These are phyloP conservation scores for Dendronephthya gigantea DNA, from an alignment of 64 coral and sea anemone genomes.

Conservation along the genomic window DNA sequence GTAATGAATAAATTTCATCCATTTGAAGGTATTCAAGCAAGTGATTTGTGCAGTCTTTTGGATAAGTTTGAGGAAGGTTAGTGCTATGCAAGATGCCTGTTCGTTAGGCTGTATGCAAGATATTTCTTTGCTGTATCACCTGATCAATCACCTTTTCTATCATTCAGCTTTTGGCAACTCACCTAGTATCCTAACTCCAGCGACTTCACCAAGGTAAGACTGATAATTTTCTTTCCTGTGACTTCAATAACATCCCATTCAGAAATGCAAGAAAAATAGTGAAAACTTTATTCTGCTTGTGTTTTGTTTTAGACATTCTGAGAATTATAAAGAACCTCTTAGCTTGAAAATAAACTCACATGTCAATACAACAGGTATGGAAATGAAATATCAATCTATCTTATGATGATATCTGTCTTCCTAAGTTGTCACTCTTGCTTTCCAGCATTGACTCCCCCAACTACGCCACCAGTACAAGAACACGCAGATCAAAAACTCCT, in stretches of 20 bases:
- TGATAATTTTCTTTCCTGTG: neutral
- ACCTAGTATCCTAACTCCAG: neutral
- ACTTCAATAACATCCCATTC: neutral
- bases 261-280: too few relatives aligned
- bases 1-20: neutral
- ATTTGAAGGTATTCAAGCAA: neutral
- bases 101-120: neutral
- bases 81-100: neutral
- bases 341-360: neutral
- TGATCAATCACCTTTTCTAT: neutral
- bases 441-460: neutral
- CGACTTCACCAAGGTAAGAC: neutral
- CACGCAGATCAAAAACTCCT: neutral
- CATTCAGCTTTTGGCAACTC: neutral
- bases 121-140: too few relatives aligned
- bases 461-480: neutral
- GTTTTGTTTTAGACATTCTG: neutral
- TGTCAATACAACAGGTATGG: neutral
- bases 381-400: neutral
- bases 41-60: neutral
- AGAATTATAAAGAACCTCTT: neutral
- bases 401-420: neutral
- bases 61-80: slow-evolving; percentile 8
- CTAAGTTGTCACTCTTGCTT: neutral
- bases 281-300: too few relatives aligned